Conservation (phyloP, 2,888 invertebrate species). For the Anoplius nigerrimus region DNA sequence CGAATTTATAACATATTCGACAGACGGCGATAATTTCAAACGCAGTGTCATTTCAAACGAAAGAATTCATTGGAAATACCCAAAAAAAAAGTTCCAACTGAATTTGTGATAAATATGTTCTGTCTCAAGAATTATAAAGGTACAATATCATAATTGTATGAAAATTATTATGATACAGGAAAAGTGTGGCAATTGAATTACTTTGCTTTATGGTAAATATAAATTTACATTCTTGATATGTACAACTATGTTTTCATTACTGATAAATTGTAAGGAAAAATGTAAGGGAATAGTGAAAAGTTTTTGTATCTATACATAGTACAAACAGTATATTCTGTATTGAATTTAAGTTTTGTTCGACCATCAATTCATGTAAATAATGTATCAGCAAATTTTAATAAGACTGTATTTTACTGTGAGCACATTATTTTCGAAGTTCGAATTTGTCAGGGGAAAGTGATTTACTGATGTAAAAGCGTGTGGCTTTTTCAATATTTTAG, state of each 20-base stretch:
- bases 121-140: slow-evolving; percentile 17
- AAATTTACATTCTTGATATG: slow-evolving; percentile 7
- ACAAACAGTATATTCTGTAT: slow-evolving; percentile 49
- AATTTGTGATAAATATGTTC: slow-evolving; percentile 10
- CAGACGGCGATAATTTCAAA: slow-evolving; percentile 12
- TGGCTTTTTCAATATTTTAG: too few species aligned
- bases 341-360: slow-evolving; percentile 40
- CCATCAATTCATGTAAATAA: slow-evolving; percentile 43
- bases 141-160: slow-evolving; percentile 4
- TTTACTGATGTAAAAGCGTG: too few species aligned
- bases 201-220: neutral
- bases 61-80: neutral
- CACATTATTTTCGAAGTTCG: slow-evolving; percentile 40
- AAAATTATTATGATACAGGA: neutral
- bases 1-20: slow-evolving; percentile 8
- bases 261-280: neutral
- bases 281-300: slow-evolving; percentile 15
- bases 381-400: slow-evolving; percentile 44
- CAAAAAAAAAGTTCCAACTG: neutral
- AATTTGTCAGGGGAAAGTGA: neutral
- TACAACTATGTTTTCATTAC: slow-evolving; percentile 9
- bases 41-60: slow-evolving; percentile 2
- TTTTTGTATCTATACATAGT: slow-evolving; percentile 37
- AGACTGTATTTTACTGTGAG: slow-evolving; percentile 52
- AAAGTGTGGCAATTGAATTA: slow-evolving; percentile 5